Conservation (phyloP, 2,888 invertebrate genomes). For the Diarsia brunnea region DNA sequence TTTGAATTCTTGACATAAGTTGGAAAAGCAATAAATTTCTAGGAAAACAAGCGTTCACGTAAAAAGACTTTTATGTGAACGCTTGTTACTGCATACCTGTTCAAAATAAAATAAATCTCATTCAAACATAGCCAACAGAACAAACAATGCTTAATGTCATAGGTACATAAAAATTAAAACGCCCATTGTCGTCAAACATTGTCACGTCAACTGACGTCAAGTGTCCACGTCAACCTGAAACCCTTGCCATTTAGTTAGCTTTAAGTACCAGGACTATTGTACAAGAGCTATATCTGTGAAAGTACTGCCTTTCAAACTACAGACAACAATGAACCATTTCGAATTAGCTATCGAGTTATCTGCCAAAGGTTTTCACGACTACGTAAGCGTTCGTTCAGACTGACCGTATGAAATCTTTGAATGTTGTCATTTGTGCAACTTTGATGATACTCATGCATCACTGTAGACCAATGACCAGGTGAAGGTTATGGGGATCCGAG, state of each 20-base stretch:
- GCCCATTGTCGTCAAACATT: conserved; percentile 45
- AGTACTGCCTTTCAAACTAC: conserved; percentile 86
- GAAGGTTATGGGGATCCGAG: too few species aligned
- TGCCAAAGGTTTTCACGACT: conserved; percentile 83
- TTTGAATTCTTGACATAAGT: neutral
- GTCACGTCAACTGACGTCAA: conserved; percentile 36
- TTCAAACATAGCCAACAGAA: conserved; percentile 14
- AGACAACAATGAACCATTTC: conserved; percentile 89
- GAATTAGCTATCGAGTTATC: conserved; percentile 89
- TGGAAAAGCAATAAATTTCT: neutral
- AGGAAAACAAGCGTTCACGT: neutral
- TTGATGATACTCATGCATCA: too few species aligned
- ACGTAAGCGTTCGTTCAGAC: conserved; percentile 34
- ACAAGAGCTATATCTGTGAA: conserved; percentile 83
- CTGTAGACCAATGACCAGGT: too few species aligned
- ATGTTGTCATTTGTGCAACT: neutral
- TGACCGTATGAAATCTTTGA: neutral
- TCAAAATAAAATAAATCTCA: conserved; percentile 6
- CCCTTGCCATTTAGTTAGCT: conserved; percentile 67
- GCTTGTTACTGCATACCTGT: neutral
- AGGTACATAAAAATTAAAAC: conserved; percentile 54
- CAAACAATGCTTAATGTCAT: conserved; percentile 28
- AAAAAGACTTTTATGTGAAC: too few species aligned
- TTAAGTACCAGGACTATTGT: conserved; percentile 79
- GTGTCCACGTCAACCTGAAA: conserved; percentile 56